Base-by-base conservation (phyloP, 2,888 invertebrate species). In the Leptodirus hochenwartii region DNA sequence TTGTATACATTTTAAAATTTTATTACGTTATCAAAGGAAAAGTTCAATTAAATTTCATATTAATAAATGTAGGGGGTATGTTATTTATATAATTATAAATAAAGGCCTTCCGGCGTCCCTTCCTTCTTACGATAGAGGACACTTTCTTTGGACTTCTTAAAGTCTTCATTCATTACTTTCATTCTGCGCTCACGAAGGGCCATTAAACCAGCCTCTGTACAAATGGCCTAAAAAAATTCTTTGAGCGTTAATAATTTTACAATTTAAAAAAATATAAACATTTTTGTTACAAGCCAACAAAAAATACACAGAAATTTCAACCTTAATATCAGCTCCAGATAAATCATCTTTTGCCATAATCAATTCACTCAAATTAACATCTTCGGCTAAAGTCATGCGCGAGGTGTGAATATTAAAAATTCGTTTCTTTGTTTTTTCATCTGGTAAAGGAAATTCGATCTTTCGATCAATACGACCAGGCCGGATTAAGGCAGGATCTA, bases 291-390 rank as follows among this genome's bases (percentile, higher is more conserved):
- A n/a, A n/a, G n/a, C n/a, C 10, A 4, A 5, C 12, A 4, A 25
- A 16, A 17, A 17, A 17, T 10, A 15, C 5, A 17, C 12, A 17
- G 25, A 17, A 34, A 29, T 16, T 22, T 14, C 20, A 24, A 76
- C 79, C 66, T 90, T 90, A 41, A 90, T 90, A 54, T 90, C 90
- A 37, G 90, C 90, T 12, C 98, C 98, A 30, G 95, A 96, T 10
- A 99, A 67, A 61, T 99, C 98, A 64, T 99, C 98, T 54, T 99
- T 99, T 4, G 96, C 88, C 87, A 95, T 91, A 38, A 99, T 93
- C 29, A 96, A 71, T 54, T 98, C 96, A 24, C 56, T 88, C 8
- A 99, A 66, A 51, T 93, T 90, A 5, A 99, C 98, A 59, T 98
- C 95, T 37, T 80, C 82, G 6, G 95, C 79, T 34, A 99, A 61